Conservation (phyloP, 2,888 invertebrate species). For the Brachylomia viminalis region DNA sequence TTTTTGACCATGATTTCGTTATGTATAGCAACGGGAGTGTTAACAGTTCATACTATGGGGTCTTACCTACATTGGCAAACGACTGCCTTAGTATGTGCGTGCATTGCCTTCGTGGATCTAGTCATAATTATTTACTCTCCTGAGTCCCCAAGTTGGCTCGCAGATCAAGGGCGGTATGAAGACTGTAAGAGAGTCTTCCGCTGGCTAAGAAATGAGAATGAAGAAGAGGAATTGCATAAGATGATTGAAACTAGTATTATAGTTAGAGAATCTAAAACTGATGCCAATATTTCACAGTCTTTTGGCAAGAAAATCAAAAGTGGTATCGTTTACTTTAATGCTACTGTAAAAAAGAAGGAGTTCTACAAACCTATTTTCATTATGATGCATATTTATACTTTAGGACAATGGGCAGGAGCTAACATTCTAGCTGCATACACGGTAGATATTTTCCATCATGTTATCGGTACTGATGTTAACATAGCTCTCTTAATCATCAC, state of each 20-base stretch:
- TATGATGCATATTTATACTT: slow-evolving; percentile 77
- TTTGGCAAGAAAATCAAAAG: slow-evolving; percentile 61
- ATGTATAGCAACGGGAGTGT: slow-evolving; percentile 90
- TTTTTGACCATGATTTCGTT: slow-evolving; percentile 90
- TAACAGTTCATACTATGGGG: slow-evolving; percentile 91
- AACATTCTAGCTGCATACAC: slow-evolving; percentile 77
- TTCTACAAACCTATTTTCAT: slow-evolving; percentile 81
- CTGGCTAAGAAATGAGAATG: slow-evolving; percentile 88
- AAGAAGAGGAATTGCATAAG: slow-evolving; percentile 79
- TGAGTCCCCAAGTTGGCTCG: slow-evolving; percentile 92
- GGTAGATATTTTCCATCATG: slow-evolving; percentile 72
- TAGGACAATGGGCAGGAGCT: slow-evolving; percentile 78
- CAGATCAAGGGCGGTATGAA: slow-evolving; percentile 87
- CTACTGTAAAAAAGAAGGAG: slow-evolving; percentile 74
- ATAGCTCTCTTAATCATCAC: slow-evolving; percentile 73
- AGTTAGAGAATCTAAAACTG: slow-evolving; percentile 72
- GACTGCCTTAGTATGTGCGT: slow-evolving; percentile 85
- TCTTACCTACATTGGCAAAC: slow-evolving; percentile 89
- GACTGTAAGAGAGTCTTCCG: slow-evolving; percentile 88
- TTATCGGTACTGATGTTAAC: slow-evolving; percentile 73
- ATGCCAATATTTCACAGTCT: slow-evolving; percentile 68
- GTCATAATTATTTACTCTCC: slow-evolving; percentile 81
- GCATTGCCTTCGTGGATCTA: slow-evolving; percentile 84
- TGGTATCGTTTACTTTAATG: slow-evolving; percentile 62
- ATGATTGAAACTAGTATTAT: slow-evolving; percentile 78